Evolutionary conservation across 2,888 invertebrate species (phyloP).

Genomic region (Zonitis immaculata): DNA sequence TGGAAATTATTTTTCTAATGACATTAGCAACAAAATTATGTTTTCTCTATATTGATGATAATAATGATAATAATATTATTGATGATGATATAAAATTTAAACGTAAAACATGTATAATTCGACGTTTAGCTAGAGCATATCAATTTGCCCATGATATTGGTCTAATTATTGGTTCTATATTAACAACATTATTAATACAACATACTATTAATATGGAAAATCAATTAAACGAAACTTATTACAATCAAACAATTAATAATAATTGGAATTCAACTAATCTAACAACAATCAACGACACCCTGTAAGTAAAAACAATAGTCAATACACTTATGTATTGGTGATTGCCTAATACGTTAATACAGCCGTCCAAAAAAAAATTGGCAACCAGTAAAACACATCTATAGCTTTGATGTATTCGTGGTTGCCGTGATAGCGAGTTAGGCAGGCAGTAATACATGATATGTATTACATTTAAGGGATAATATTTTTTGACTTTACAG

Average conservation of each 20-base stretch:
- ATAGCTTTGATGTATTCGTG: no score
- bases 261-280: not conserved
- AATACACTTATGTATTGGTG: no score
- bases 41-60: not conserved
- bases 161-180: conserved; percentile 53
- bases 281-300: not conserved
- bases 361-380: no score
- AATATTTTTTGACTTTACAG: not conserved
- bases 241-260: not conserved
- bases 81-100: conserved; percentile 42
- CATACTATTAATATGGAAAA: conserved; percentile 32
- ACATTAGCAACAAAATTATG: conserved; percentile 48
- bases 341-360: no score
- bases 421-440: no score
- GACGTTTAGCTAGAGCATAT: conserved; percentile 53
- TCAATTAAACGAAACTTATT: no score
- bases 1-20: conserved; percentile 47
- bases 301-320: no score
- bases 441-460: no score
- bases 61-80: no score
- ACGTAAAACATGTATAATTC: conserved; percentile 44
- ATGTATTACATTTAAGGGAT: no score
- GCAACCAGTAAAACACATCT: not conserved
- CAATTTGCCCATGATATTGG: conserved; percentile 57
- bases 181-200: conserved; percentile 48